Evolutionary conservation across 2,113 vertebrate genomes (phyloP).

Genomic region (Coptodon bakossiorum): DNA sequence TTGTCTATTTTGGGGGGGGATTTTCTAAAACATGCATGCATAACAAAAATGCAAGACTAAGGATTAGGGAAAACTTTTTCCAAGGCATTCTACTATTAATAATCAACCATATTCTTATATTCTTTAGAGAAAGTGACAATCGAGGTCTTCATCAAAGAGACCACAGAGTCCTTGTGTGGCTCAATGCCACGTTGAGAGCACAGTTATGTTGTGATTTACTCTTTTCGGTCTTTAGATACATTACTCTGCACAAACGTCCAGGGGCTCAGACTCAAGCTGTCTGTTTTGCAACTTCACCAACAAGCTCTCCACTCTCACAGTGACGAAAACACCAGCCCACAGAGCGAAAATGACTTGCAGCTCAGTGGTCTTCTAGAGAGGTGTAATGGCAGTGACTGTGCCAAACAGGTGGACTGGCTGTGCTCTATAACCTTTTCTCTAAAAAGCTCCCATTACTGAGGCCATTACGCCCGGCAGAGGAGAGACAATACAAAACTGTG

Average conservation of each 20-base stretch:
- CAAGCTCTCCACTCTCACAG: not conserved
- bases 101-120: not conserved
- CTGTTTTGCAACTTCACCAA: not conserved
- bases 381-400: not conserved
- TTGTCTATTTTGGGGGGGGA: not conserved
- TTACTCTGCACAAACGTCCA: not conserved
- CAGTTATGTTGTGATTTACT: not conserved
- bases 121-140: not conserved
- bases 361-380: not conserved
- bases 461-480: not conserved
- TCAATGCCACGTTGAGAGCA: not conserved
- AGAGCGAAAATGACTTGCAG: not conserved
- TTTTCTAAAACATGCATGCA: not conserved
- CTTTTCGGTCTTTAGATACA: not conserved
- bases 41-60: not conserved
- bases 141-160: not conserved
- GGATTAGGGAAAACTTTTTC: not conserved
- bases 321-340: not conserved
- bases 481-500: not conserved
- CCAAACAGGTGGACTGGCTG: not conserved
- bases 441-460: constrained; percentile 1
- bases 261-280: constrained; percentile 10
- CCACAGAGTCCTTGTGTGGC: not conserved
- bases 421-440: not conserved
- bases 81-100: not conserved